These are phyloP conservation scores for Blastomussa wellsi DNA, from an alignment of 92 coral and sea anemone genomes.

Conservation along the genomic window DNA sequence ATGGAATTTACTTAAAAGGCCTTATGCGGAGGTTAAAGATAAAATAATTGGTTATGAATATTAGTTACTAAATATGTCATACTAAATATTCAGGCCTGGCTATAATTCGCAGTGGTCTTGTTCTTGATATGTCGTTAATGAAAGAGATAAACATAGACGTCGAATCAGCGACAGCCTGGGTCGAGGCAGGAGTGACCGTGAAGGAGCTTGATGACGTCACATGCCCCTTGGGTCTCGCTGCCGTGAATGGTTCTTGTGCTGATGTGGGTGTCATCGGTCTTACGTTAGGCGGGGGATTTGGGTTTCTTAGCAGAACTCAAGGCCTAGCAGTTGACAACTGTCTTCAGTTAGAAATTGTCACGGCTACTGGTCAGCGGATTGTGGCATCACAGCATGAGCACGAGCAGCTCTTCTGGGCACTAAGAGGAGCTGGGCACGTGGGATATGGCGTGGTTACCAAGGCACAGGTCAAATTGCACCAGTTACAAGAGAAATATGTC, in stretches of 20 bases:
- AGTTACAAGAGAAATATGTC: constrained; percentile 30
- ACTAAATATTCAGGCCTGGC: constrained; percentile 23
- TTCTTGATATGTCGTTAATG: constrained; percentile 38
- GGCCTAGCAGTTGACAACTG: constrained; percentile 41
- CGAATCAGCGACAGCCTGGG: constrained; percentile 38
- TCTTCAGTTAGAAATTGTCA: constrained; percentile 31
- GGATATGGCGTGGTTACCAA: constrained; percentile 48
- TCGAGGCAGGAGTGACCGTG: constrained; percentile 44
- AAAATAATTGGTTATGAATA: not conserved
- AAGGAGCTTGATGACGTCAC: constrained; percentile 39
- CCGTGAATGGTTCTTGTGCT: constrained; percentile 37
- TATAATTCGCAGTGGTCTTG: constrained; percentile 18
- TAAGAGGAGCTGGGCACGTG: constrained; percentile 40
- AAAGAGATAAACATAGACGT: constrained; percentile 17
- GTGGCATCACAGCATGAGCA: constrained; percentile 37
- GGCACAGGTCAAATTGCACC: constrained; percentile 29
- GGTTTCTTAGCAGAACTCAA: constrained; percentile 40
- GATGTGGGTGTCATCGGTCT: constrained; percentile 32
- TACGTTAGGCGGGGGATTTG: constrained; percentile 38
- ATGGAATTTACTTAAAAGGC: not conserved
- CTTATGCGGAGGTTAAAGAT: not conserved
- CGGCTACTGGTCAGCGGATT: constrained; percentile 30
- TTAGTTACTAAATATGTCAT: too few species aligned
- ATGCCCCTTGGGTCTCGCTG: constrained; percentile 41
- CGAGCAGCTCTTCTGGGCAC: constrained; percentile 35